Percentiles rank a stretch among this genome's conserved stretches.
Evolutionary conservation across 2,113 vertebrate species (phyloP).

Genomic region (Stomatorhinus ivindoensis): DNA sequence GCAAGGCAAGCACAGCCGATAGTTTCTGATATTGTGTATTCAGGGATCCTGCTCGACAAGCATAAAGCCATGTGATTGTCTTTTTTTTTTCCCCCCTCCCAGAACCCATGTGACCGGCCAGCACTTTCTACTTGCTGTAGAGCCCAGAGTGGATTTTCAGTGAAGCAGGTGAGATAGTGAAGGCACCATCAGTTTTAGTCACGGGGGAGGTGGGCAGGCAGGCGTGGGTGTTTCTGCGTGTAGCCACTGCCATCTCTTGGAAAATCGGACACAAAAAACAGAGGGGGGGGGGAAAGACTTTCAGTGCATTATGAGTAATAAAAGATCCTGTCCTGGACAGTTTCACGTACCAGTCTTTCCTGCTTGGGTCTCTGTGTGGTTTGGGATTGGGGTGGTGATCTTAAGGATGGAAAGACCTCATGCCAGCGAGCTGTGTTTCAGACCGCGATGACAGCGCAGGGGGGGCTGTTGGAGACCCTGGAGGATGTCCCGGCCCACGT

Average conservation of each 20-base stretch:
- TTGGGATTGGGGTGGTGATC: background rate
- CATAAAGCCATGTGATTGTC: background rate
- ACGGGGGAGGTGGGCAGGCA: background rate
- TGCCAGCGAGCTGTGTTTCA: background rate
- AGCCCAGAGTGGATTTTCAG: constrained; percentile 12
- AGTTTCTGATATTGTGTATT: background rate
- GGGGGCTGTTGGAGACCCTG: constrained; percentile 42
- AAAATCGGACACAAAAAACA: background rate
- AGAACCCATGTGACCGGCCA: constrained; percentile 11
- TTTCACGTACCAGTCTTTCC: background rate
- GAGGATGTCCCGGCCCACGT: constrained; percentile 51
- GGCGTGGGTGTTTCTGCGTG: background rate
- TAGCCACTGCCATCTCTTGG: background rate
- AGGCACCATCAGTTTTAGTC: constrained; percentile 1
- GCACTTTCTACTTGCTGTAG: background rate
- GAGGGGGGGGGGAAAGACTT: background rate
- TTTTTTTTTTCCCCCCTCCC: background rate
- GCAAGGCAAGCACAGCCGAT: background rate
- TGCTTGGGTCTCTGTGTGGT: background rate
- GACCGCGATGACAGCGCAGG: constrained; percentile 42
- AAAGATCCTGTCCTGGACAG: background rate
- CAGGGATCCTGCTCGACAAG: background rate
- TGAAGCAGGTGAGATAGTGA: constrained; percentile 5
- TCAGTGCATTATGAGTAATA: background rate
- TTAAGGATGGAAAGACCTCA: background rate